Evolutionary conservation across 2,797 vertebrate species (phyloP), one percentile per base, ranked within the genome.

Genomic region (Lycodopsis pacificus): DNA sequence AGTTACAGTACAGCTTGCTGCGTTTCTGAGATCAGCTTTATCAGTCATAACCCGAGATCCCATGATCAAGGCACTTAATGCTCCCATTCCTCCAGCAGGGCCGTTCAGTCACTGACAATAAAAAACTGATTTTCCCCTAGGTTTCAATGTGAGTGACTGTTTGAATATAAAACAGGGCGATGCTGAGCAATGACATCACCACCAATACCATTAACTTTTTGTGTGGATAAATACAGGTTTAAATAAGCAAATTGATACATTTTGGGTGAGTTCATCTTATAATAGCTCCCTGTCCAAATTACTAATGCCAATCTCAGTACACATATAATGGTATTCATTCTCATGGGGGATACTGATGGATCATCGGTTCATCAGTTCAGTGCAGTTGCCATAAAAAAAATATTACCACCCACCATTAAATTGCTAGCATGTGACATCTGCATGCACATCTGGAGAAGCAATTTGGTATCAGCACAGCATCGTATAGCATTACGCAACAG

Each of bases 391-490:
- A 80, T 82, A 64, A 86, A 90, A 27, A 73, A 88, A 85, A 62
- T 69, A 81, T 80, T 27, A 74, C 70, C 81, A 71, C 77, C 82
- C 88, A 76, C 74, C 53, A 90, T 86, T 65, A 84, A 82, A 85
- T 79, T 83, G 54, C 70, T 36, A 44, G 51, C 80, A 86, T 75
- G 73, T 69, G 73, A 87, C 89, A 91, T 90, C 86, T 93, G 90
- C 68, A 80, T 54, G 77, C 77, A 83, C 87, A 91, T 87, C 86
- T 92, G 87, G 82, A 82, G 58, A 78, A 74, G 46, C 10, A 6
- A 65, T 71, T 79, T 66, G 57, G 46, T 80, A 58, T 76, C 69
- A 76, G 77, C 69, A 65, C 68, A 71, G 53, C 65, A 40, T 69
- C 76, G 62, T 62, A 48, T 61, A 64, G 56, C 66, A 82, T 68